Percentiles rank a stretch among this genome's conserved stretches.
Evolutionary conservation across 2,888 invertebrate genomes (phyloP).

Genomic region (Liopterus haemorrhoidalis): DNA sequence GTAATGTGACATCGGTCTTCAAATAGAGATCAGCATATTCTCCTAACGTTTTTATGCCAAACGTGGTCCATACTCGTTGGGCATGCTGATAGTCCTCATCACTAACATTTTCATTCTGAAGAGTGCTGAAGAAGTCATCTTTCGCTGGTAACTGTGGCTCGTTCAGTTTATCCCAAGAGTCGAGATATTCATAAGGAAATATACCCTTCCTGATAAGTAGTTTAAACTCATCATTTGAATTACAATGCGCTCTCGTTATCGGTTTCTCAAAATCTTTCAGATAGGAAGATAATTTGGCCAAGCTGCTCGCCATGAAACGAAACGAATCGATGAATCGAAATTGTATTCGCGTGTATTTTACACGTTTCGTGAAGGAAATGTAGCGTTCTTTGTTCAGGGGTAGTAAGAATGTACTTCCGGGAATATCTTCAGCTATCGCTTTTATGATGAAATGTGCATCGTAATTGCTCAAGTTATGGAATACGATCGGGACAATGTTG

Average conservation of each 20-base stretch:
- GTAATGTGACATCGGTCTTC: constrained; percentile 36
- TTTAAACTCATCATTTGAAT: neutral
- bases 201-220: neutral
- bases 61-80: too few relatives aligned
- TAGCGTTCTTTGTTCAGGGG: constrained; percentile 11
- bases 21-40: constrained; percentile 34
- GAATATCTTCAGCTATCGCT: neutral
- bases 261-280: neutral
- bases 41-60: constrained; percentile 12
- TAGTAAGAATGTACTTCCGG: neutral
- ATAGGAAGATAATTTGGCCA: neutral
- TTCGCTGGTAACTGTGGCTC: too few relatives aligned
- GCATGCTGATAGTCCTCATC: too few relatives aligned
- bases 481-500: constrained; percentile 31
- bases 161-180: too few relatives aligned
- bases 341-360: constrained; percentile 4
- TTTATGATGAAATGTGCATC: constrained; percentile 29
- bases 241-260: neutral
- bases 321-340: constrained; percentile 9
- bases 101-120: too few relatives aligned
- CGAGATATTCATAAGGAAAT: too few relatives aligned
- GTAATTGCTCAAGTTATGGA: constrained; percentile 33
- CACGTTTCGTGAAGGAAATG: constrained; percentile 12
- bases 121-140: too few relatives aligned
- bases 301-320: constrained; percentile 1